A percentile compares a stretch with the other conserved stretches of the same genome.
These are phyloP conservation scores for Drosophila birchii DNA, from an alignment of 2,888 invertebrate species.

Conservation along the genomic window DNA sequence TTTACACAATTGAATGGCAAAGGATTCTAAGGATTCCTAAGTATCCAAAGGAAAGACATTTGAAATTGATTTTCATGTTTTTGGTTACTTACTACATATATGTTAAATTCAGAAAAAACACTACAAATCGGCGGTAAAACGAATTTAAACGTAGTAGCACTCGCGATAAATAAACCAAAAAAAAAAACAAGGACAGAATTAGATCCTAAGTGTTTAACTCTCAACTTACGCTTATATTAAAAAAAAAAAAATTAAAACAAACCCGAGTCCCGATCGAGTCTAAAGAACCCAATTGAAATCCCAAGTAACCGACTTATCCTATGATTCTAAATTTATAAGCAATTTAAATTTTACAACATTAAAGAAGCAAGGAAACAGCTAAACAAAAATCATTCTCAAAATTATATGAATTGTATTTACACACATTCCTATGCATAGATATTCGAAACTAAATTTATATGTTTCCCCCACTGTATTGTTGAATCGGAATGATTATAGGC, in stretches of 20 bases:
- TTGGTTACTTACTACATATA: conserved; percentile 18
- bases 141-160: conserved; percentile 80
- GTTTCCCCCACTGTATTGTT: conserved; percentile 52
- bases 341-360: conserved; percentile 75
- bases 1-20: conserved; percentile 4
- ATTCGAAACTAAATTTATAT: conserved; percentile 57
- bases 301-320: conserved; percentile 11
- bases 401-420: conserved; percentile 24
- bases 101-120: conserved; percentile 35
- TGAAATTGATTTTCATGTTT: conserved; percentile 53
- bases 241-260: conserved; percentile 6
- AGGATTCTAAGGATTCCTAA: not conserved
- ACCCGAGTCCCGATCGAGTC: not conserved
- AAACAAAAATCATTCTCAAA: conserved; percentile 35
- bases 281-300: not conserved
- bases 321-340: conserved; percentile 81
- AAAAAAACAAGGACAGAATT: conserved; percentile 30
- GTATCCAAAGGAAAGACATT: conserved; percentile 12
- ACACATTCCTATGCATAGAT: conserved; percentile 45
- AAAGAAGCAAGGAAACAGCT: conserved; percentile 41
- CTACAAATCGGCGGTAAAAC: conserved; percentile 63
- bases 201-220: conserved; percentile 46
- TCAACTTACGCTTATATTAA: conserved; percentile 53
- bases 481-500: conserved; percentile 40
- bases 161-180: conserved; percentile 23